Conservation (phyloP, 1,140 invertebrate genomes). For the Coptotermes formosanus region DNA sequence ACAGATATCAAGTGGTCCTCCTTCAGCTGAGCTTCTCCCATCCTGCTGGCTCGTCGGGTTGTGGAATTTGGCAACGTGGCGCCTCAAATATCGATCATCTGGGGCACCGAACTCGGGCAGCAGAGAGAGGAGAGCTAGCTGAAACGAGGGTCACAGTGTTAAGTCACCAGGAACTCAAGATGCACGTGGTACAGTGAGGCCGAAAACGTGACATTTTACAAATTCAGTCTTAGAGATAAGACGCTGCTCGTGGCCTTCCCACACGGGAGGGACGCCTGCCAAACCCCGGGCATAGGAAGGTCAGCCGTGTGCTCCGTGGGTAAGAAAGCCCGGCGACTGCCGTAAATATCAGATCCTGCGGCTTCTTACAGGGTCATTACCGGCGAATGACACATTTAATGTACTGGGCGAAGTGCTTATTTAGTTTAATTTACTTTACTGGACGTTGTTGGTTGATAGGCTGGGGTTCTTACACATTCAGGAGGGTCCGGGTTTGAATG, state of each 20-base stretch:
- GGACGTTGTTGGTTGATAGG: too few species aligned
- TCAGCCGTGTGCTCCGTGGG: background rate
- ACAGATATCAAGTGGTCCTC: background rate
- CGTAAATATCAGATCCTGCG: background rate
- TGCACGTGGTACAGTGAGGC: background rate
- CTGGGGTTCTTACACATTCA: too few species aligned
- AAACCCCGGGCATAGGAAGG: background rate
- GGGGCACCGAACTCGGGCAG: background rate
- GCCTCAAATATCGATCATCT: slow-evolving; percentile 2
- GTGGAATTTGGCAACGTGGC: slow-evolving; percentile 13
- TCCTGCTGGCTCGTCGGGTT: background rate
- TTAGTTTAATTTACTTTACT: too few species aligned
- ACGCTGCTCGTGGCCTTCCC: background rate
- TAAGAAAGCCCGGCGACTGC: too few species aligned
- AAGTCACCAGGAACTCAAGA: background rate
- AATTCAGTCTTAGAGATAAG: background rate
- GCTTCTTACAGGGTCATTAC: background rate
- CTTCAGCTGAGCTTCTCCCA: background rate
- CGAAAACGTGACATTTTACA: background rate
- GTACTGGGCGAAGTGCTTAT: background rate
- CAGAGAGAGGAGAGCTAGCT: background rate
- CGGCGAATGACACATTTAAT: background rate
- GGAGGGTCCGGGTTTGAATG: too few species aligned
- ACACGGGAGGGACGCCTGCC: background rate
- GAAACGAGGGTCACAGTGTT: background rate